Conservation (phyloP, 2,797 vertebrate genomes). For the Linurgus olivaceus region DNA sequence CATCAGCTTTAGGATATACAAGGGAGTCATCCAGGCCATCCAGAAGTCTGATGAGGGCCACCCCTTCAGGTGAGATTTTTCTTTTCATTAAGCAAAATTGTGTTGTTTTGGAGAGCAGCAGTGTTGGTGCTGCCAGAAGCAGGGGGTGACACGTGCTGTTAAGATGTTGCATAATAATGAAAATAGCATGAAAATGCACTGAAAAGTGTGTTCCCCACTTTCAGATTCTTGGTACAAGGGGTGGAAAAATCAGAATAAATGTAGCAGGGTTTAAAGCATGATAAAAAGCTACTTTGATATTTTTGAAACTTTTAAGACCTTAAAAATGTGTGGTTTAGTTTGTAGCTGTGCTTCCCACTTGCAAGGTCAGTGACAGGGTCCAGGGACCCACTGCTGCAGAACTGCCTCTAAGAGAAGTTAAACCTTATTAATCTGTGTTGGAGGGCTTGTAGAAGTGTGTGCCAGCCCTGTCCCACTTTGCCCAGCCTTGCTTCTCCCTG, state of each 20-base stretch:
- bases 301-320: not conserved
- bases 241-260: not conserved
- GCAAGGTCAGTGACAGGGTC: not conserved
- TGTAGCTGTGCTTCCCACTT: not conserved
- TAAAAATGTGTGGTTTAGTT: rapidly evolving
- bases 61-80: conserved; percentile 89
- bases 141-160: rapidly evolving
- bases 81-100: not conserved
- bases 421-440: not conserved
- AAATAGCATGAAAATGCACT: not conserved
- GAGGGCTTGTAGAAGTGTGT: not conserved
- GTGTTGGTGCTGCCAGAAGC: not conserved
- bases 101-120: not conserved
- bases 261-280: not conserved
- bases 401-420: not conserved
- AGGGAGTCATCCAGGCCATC: conserved; percentile 94
- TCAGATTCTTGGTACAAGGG: not conserved
- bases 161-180: not conserved
- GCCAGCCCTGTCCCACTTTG: not conserved
- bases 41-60: conserved; percentile 97
- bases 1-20: conserved; percentile 97
- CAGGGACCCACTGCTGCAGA: not conserved
- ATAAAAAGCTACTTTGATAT: not conserved
- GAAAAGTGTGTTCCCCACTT: not conserved
- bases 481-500: not conserved